A percentile compares a stretch with the other conserved stretches of the same genome.
Evolutionary conservation across 2,797 vertebrate species (phyloP).

Genomic region (Characodon lateralis): DNA sequence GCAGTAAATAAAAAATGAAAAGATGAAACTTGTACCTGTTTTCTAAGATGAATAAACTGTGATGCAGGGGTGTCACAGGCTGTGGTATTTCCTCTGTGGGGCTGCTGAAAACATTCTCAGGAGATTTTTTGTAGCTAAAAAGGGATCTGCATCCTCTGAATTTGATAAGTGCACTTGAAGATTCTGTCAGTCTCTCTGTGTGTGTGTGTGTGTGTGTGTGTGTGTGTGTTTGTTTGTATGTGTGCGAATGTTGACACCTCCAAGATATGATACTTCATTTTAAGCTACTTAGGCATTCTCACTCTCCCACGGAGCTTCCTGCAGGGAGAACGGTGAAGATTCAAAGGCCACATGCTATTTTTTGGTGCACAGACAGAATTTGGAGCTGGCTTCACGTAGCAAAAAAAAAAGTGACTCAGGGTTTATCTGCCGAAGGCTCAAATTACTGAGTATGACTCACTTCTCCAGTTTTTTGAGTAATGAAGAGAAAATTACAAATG

Average conservation of each 20-base stretch:
- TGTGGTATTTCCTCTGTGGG: constrained; percentile 20
- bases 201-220: background rate
- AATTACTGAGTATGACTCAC: constrained; percentile 40
- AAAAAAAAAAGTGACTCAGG: constrained; percentile 9
- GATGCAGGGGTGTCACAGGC: background rate
- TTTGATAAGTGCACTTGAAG: constrained; percentile 36
- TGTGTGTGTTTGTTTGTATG: background rate
- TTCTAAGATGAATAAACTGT: background rate
- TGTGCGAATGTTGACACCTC: constrained; percentile 41
- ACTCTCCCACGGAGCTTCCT: constrained; percentile 27
- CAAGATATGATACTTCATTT: constrained; percentile 41
- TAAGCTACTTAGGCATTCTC: constrained; percentile 43
- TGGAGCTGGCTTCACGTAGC: constrained; percentile 15
- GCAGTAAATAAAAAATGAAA: background rate
- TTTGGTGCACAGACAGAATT: constrained; percentile 29
- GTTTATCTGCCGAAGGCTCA: constrained; percentile 32
- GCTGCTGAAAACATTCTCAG: constrained; percentile 32
- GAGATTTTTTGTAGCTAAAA: constrained; percentile 10
- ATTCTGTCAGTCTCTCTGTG: constrained; percentile 20
- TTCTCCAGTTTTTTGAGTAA: constrained; percentile 38
- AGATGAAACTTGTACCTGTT: background rate
- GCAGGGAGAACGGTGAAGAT: constrained; percentile 19
- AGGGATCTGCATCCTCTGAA: constrained; percentile 24
- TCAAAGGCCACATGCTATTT: constrained; percentile 22
- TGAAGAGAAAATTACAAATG: constrained; percentile 46